phyloP scores from a whole-genome alignment of 1,140 invertebrate species.

The Brachionus sp. region DNA sequence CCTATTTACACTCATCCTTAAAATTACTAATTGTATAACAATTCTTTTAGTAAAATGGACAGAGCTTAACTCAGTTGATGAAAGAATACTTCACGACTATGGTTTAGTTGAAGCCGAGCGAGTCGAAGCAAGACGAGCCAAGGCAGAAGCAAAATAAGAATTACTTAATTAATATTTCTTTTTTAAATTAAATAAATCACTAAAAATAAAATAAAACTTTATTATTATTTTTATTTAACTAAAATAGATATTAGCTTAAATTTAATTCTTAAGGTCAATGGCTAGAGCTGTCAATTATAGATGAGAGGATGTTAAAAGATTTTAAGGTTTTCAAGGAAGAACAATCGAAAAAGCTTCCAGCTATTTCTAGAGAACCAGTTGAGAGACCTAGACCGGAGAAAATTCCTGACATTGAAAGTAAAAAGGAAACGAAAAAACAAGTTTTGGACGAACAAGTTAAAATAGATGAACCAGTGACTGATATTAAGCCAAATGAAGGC shows the following conservation, averaged over 20 bases:
- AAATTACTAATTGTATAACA: neutral
- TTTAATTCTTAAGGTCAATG: neutral
- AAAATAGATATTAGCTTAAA: neutral
- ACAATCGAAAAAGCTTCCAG: neutral
- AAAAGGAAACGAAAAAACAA: neutral
- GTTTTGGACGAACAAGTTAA: neutral
- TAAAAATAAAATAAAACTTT: neutral
- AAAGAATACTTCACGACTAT: conserved; percentile 23
- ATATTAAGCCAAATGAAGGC: neutral
- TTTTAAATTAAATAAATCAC: neutral
- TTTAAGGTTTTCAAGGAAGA: neutral
- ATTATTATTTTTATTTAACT: neutral
- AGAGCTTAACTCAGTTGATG: conserved; percentile 31
- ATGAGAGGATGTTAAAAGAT: neutral
- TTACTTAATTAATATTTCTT: neutral
- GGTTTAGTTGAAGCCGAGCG: neutral
- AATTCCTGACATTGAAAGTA: neutral
- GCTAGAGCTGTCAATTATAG: neutral
- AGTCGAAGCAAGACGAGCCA: neutral
- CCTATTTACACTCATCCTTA: neutral
- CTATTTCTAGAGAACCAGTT: neutral
- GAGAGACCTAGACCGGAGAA: neutral
- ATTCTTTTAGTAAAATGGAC: conserved; percentile 40
- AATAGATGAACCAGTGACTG: neutral
- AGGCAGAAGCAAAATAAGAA: conserved; percentile 1